These are phyloP conservation scores for Drosophila simulans DNA, from an alignment of 1,140 invertebrate species.

Conservation along the genomic window DNA sequence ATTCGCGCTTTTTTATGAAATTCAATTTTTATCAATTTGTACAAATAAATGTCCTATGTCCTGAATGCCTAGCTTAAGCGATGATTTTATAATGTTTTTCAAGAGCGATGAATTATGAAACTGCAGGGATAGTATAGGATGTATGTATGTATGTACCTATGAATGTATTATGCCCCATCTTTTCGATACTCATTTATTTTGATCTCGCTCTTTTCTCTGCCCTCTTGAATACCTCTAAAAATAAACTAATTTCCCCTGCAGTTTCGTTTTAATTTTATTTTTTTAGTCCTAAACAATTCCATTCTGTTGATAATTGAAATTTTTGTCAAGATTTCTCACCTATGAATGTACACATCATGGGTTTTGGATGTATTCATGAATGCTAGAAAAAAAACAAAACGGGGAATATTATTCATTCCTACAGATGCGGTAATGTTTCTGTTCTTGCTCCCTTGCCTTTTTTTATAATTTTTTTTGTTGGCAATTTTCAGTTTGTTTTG, in stretches of 20 bases:
- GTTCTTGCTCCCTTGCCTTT: constrained; percentile 25
- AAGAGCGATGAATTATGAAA: no score
- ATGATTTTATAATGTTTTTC: no score
- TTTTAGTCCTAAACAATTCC: constrained; percentile 65
- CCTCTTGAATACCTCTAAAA: constrained; percentile 33
- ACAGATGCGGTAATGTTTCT: constrained; percentile 66
- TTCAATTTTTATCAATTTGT: no score
- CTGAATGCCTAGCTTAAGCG: no score
- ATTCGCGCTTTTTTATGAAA: no score
- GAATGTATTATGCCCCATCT: background rate
- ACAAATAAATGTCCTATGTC: no score
- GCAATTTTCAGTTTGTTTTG: constrained; percentile 42
- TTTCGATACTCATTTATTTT: background rate
- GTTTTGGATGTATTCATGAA: background rate
- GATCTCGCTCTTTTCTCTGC: background rate
- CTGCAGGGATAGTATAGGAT: no score
- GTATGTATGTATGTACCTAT: no score
- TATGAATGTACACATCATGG: background rate
- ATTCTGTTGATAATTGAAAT: constrained; percentile 49
- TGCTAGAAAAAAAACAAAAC: constrained; percentile 6
- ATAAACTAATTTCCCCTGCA: constrained; percentile 20
- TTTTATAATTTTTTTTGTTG: constrained; percentile 14
- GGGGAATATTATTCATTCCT: constrained; percentile 22
- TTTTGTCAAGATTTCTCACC: constrained; percentile 15
- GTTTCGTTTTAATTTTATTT: constrained; percentile 21